Evolutionary conservation across 2,797 vertebrate genomes (phyloP).

Genomic region (Myotis daubentonii): DNA sequence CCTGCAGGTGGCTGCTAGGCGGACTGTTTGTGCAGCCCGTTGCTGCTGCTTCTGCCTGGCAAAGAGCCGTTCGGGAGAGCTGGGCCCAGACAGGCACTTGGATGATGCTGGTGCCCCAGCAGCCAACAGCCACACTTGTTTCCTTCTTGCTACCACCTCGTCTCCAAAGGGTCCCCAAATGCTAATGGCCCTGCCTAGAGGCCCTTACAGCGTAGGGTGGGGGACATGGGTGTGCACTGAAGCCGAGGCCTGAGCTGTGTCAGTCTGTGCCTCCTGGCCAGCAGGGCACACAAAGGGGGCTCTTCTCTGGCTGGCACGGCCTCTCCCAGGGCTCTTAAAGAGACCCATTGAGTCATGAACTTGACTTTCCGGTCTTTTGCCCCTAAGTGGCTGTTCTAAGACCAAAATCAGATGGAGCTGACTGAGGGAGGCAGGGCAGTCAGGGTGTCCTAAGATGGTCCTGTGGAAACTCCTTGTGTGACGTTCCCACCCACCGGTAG

Average conservation of each 20-base stretch:
- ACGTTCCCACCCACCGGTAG: not conserved
- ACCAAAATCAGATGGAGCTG: not conserved
- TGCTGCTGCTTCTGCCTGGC: not conserved
- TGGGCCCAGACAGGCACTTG: not conserved
- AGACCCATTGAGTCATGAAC: slow-evolving; percentile 48
- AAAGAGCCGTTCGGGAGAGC: not conserved
- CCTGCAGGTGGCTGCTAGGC: not conserved
- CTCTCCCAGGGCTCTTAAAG: slow-evolving; percentile 21
- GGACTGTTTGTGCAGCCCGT: not conserved
- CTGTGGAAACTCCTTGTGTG: not conserved
- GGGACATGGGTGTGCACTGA: not conserved
- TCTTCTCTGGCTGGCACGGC: slow-evolving; percentile 60
- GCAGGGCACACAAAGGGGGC: slow-evolving; percentile 49
- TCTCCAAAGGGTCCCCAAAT: not conserved
- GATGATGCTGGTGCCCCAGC: not conserved
- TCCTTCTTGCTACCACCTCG: not conserved
- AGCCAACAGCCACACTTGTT: not conserved
- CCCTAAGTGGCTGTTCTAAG: not conserved
- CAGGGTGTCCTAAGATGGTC: not conserved
- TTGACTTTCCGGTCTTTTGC: not conserved
- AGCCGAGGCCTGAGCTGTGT: not conserved
- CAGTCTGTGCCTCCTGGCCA: not conserved
- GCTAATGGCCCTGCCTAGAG: not conserved
- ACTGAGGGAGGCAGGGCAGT: not conserved
- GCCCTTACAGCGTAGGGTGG: not conserved